Evolutionary conservation across 2,797 vertebrate species (phyloP).

Genomic region (Emydoidea blandingii): DNA sequence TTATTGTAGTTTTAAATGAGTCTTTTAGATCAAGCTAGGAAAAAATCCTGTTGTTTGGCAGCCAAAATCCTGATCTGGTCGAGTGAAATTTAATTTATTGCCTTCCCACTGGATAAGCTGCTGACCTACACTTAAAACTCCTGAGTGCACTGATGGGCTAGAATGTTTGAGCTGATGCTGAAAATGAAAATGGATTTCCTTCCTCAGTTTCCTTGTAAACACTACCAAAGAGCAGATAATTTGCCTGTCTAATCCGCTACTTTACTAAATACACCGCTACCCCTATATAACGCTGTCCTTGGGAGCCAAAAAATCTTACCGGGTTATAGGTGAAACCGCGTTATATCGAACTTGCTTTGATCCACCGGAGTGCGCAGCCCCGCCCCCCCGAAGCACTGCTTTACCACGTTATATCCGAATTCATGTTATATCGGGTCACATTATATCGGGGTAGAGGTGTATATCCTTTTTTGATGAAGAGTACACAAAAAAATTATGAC

Average conservation of each 20-base stretch:
- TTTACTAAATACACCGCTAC: neutral
- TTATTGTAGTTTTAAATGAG: constrained; percentile 45
- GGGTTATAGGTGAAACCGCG: no score
- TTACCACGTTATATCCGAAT: no score
- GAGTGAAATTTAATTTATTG: constrained; percentile 66
- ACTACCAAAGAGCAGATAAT: neutral
- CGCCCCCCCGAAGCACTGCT: no score
- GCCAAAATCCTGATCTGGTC: constrained; percentile 62
- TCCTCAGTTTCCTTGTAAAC: neutral
- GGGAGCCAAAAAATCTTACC: no score
- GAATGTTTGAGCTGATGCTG: constrained; percentile 3
- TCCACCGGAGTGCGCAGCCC: no score
- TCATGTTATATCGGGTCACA: no score
- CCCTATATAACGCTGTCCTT: no score
- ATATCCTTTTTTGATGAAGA: neutral
- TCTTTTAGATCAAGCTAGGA: constrained; percentile 52
- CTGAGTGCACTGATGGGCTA: neutral
- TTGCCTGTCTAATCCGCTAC: neutral
- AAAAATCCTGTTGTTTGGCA: constrained; percentile 56
- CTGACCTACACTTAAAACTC: constrained; percentile 48
- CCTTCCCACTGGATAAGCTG: constrained; percentile 18
- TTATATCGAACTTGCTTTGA: no score
- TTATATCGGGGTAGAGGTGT: no score
- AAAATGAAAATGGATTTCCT: neutral
- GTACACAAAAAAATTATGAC: neutral